Evolutionary conservation across 2,113 vertebrate species (phyloP), one percentile per base, ranked within the genome.

Genomic region (Amphilophus citrinellus): DNA sequence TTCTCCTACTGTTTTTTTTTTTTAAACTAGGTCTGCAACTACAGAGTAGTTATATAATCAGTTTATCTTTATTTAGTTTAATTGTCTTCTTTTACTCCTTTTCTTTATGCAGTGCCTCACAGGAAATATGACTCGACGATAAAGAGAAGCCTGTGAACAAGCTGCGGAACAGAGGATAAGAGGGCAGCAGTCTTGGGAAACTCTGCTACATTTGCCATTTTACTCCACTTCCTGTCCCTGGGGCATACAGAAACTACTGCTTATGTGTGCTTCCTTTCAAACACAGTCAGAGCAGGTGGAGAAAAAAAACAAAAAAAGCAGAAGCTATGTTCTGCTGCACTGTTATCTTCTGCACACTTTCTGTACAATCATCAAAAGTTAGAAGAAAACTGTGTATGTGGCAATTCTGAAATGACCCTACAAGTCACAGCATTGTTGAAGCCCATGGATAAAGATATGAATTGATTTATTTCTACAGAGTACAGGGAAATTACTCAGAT

Each of bases 251-350:
- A 87, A 50, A 3, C 39, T 30, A 53, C 60, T 50, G 56, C 73
- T 30, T 90, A 63, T 86, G 39, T 82, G 42, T 2, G 17, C 87
- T 94, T 95, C 92, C 92, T 92, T 87, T 90, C 61, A 84, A 86
- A 68, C 62, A 6, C 61, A 75, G 77, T 79, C 17, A 79, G 39
- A 77, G 60, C 71, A 90, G 83, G 85, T 88, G 82, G 32, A 87
- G 5, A 32, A 32, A 5, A 5, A 83, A 90, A 81, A 22, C 7
- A 62, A 37, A 15, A 15, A 93, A 91, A 92, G 86, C 84, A 89
- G 87, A 92, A 90, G 85, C 76, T 76, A 13, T 37, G 47, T 57
- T 90, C 61, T 76, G 85, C 50, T 82, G 80, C 20, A 13, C 32
- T 10, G 10, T 84, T 50, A 88, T 82, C 79, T 81, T 84, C 61